A percentile compares a stretch with the other conserved stretches of the same genome.
phyloP scores from a whole-genome alignment of 1,140 invertebrate species.

The Pararge aegeria region DNA sequence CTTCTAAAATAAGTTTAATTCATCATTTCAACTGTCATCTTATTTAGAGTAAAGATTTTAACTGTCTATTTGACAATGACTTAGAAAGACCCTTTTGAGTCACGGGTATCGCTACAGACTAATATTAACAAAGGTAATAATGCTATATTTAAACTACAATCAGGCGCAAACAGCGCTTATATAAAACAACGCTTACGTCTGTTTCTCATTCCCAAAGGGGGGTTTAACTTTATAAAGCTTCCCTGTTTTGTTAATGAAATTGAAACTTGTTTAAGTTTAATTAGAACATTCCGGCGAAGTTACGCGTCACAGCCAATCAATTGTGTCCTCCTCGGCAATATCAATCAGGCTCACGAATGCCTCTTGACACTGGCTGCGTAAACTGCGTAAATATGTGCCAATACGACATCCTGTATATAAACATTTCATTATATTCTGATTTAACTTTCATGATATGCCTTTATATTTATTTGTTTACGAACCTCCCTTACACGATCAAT shows the following conservation, averaged over 20 bases:
- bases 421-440: too few species aligned
- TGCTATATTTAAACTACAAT: too few species aligned
- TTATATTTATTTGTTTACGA: background rate
- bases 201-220: background rate
- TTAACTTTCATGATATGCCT: too few species aligned
- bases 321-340: background rate
- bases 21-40: too few species aligned
- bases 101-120: too few species aligned
- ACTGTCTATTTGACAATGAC: too few species aligned
- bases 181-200: background rate
- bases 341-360: conserved; percentile 2
- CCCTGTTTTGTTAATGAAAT: conserved; percentile 3
- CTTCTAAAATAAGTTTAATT: too few species aligned
- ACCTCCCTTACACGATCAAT: too few species aligned
- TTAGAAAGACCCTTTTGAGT: too few species aligned
- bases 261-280: conserved; percentile 4
- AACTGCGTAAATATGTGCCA: background rate
- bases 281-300: conserved; percentile 4
- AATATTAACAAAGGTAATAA: too few species aligned
- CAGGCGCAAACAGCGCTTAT: too few species aligned
- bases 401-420: background rate
- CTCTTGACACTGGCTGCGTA: background rate
- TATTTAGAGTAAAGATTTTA: too few species aligned
- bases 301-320: background rate
- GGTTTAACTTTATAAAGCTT: background rate